Evolutionary conservation across 2,113 vertebrate genomes (phyloP), one percentile per base, ranked within the genome.

Genomic region (Mus spicilegus): DNA sequence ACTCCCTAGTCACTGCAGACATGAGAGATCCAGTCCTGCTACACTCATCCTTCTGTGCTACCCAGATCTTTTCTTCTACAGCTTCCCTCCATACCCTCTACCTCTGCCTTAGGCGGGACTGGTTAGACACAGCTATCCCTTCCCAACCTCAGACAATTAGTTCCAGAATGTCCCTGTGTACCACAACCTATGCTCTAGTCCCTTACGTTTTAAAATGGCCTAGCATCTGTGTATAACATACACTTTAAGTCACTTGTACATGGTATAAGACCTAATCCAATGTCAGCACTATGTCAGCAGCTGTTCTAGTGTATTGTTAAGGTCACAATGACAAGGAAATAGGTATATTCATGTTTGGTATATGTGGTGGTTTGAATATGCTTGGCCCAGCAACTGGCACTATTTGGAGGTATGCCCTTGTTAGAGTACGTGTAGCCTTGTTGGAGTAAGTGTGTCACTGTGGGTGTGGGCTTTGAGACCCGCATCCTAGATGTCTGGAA

Each of bases 101-200:
- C 26, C n/a, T 63, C 36, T 12, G 80, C 0, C 0, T 85, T 88
- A 7, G 0, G 0, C n/a, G 28, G 14, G 51, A 46, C 81, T 85
- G 42, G 0, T 33, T 72, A 65, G 1, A 3, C 17, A 42, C 2
- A 28, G 30, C 5, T 33, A 20, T 63, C 54, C 30, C 86, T 94
- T 46, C 22, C 36, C 22, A n/a, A 69, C 67, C 65, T 72, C 20
- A 8, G 42, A 16, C 54, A 61, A 24, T 13, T 77, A 51, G 46
- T 51, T 33, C 65, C 56, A 12, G 39, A 51, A 7, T 39, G 6
- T 33, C 30, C 39, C 87, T 7, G 28, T 16, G 56, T 10, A 72
- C 39, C 10, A 8, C n/a, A 33, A 14, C 28, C 30, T 76, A 61
- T 49, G 39, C 49, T 93, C 22, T 46, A 46, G 20, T 33, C 61